These are phyloP conservation scores for Eristalis intricaria DNA, from an alignment of 2,888 invertebrate genomes.

Conservation along the genomic window DNA sequence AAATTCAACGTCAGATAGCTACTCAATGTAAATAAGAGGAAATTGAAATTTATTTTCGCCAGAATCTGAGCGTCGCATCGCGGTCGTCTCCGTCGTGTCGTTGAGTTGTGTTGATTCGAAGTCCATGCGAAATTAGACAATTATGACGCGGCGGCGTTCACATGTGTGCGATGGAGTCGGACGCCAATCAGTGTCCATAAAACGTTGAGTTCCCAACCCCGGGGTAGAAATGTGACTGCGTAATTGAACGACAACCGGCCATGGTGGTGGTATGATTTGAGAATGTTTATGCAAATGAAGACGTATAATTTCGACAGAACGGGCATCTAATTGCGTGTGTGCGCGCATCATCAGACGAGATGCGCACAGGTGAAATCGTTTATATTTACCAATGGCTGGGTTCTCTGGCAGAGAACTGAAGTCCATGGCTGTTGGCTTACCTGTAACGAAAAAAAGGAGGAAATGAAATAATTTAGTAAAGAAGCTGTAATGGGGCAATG, in stretches of 20 bases:
- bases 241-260: conserved; percentile 49
- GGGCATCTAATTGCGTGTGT: conserved; percentile 35
- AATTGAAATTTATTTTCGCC: conserved; percentile 53
- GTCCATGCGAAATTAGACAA: conserved; percentile 57
- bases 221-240: conserved; percentile 63
- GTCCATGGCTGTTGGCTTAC: background rate
- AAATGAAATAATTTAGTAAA: background rate
- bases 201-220: conserved; percentile 51
- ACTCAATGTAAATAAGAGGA: conserved; percentile 43
- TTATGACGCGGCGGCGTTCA: conserved; percentile 62
- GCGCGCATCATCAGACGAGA: conserved; percentile 6
- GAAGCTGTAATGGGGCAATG: background rate
- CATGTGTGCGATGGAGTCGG: conserved; percentile 8
- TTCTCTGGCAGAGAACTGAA: background rate
- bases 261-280: conserved; percentile 59
- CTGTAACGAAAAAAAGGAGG: background rate
- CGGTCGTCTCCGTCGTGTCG: background rate
- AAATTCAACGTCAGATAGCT: background rate
- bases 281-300: conserved; percentile 58
- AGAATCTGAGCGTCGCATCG: background rate
- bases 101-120: background rate
- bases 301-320: conserved; percentile 44
- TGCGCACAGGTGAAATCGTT: conserved; percentile 24
- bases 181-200: conserved; percentile 67
- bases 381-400: background rate